These are phyloP conservation scores for Puffinus mauretanicus DNA, from an alignment of 2,113 vertebrate species.

Conservation along the genomic window DNA sequence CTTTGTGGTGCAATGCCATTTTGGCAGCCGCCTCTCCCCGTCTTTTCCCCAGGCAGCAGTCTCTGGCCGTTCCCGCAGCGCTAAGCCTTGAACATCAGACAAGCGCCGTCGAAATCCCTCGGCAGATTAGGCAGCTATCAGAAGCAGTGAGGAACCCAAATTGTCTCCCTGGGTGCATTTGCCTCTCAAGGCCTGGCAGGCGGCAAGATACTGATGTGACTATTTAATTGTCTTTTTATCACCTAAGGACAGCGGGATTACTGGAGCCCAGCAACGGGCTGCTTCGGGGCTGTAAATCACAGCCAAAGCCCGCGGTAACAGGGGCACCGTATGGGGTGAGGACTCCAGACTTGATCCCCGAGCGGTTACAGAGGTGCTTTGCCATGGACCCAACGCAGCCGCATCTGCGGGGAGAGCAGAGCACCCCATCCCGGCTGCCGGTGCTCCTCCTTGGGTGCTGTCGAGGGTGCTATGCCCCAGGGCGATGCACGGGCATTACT, in stretches of 20 bases:
- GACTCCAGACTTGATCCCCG: rapidly evolving
- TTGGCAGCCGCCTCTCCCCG: not conserved
- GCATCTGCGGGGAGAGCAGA: not conserved
- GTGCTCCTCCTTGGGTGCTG: not conserved
- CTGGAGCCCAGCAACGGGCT: not conserved
- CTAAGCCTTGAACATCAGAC: not conserved
- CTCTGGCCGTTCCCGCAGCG: not conserved
- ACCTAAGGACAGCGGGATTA: rapidly evolving
- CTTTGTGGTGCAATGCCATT: rapidly evolving
- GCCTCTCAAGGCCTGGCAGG: not conserved
- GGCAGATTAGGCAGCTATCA: not conserved
- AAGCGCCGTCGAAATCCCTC: not conserved
- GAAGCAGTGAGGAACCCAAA: not conserved
- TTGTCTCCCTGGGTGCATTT: not conserved
- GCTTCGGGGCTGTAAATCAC: not conserved
- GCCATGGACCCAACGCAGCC: not conserved
- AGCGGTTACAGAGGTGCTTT: not conserved
- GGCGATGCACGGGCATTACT: not conserved
- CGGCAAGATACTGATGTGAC: not conserved
- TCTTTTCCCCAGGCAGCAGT: not conserved
- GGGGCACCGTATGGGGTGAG: rapidly evolving
- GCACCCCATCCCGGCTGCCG: not conserved
- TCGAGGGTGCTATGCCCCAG: not conserved
- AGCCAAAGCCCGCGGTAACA: not conserved
- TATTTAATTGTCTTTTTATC: not conserved